Evolutionary conservation across 1,140 invertebrate species (phyloP), one percentile per base, ranked within the genome.

Genomic region (Aleiodes sp.): DNA sequence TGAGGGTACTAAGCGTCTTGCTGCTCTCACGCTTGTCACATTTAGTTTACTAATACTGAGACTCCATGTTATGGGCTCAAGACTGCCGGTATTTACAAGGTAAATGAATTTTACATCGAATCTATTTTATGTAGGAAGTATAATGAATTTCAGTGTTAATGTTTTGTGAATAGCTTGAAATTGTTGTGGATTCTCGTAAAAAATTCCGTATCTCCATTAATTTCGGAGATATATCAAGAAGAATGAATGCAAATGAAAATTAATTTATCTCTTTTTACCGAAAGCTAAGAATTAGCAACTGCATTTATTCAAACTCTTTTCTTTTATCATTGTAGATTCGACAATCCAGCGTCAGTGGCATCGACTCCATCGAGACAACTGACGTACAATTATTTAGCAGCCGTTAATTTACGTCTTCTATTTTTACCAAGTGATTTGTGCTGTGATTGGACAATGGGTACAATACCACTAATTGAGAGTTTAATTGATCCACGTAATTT

Each of bases 371-470:
- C 89, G 33, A 90, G 96, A 69, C 96, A 98, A 82, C 87, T 99
- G 59, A 97, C 96, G 2, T 98, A 96, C 82, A 95, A 95, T 85
- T 98, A 98, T 86, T 88, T 99, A 67, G 90, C 96, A 46, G 92
- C 94, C 31, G 88, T 98, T 33, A 99, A 99, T 87, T 88, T 93
- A 29, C 97, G 95, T 93, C 87, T 98, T 39, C 87, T 99, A 52
- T 87, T 97, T 33, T 92, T 95, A 81, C 97, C 97, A 10, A 93
- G 91, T 71, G 90, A 94, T 76, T 89, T 99, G 12, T 98, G 96
- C 87, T 98, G 96, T 85, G 97, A 99, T 87, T 99, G 97, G 97
- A 98, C 97, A 43, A 99, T 99, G 97, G 96, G 96, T 33, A 98
- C 97, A 26, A 92, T 99, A 62, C 94, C 96, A 0, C 80, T 98